Evolutionary conservation across 1,140 invertebrate genomes (phyloP), one percentile per base, ranked within the genome.

Genomic region (Cardiocondyla obscurior): DNA sequence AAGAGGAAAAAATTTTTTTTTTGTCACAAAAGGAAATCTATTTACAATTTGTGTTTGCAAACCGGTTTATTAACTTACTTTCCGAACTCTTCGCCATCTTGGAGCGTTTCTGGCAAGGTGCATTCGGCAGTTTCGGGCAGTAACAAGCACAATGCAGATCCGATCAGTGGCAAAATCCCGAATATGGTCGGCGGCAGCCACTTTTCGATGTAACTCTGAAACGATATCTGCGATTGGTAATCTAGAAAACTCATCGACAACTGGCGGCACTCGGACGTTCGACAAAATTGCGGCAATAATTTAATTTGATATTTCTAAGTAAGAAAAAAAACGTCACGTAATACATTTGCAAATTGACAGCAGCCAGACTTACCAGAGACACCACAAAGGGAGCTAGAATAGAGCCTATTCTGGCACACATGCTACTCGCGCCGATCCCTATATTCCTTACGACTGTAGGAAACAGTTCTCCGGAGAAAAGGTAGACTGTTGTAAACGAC

Each of bases 61-160:
- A 57, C 12, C 3, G 25, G 12, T 36, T 55, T n/a, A 7, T 25
- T 46, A 28, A 89, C 91, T 90, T 85, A 94, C 92, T 95, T 96
- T 42, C 96, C 96, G 91, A 97, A 97, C 46, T 94, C 94, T 93
- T 97, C 97, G 46, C 96, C 97, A 87, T 97, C 97, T 90, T 97
- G 96, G 42, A 97, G 93, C 0, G 97, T 97, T 82, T 97, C 97
- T 33, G 97, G 97, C 49, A 98, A 90, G 57, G 95, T 95, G 85
- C 94, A 94, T 12, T 96, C 96, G 69, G 96, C 94, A 0, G 97
- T 98, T 94, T 98, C 97, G 0, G 97, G 97, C 58, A 97, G 93
- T 25, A 96, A 88, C 4, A 96, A 90, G 44, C 96, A 95, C n/a
- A 97, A 92, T 22, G 94, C 85, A 10, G 95, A 96, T 39, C 96